These are phyloP conservation scores for Rhabdomys dilectus DNA, from an alignment of 2,113 vertebrate genomes.

Conservation along the genomic window DNA sequence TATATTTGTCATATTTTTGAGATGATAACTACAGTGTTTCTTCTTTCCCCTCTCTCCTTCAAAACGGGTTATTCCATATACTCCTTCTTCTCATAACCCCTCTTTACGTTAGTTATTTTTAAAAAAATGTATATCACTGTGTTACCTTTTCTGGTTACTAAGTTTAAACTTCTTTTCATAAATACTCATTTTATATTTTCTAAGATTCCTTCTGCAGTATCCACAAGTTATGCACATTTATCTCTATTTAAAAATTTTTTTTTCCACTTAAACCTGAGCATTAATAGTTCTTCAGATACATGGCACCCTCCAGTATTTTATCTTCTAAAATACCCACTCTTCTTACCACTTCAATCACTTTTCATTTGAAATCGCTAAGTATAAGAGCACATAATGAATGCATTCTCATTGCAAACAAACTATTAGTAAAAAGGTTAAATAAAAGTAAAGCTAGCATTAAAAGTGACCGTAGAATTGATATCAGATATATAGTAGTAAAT, in stretches of 20 bases:
- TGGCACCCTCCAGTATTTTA: not conserved
- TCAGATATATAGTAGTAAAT: not conserved
- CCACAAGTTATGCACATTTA: not conserved
- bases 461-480: not conserved
- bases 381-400: not conserved
- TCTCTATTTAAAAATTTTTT: not conserved
- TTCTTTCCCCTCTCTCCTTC: fast-evolving
- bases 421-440: not conserved
- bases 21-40: not conserved
- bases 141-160: constrained; percentile 65
- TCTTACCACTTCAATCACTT: not conserved
- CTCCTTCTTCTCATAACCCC: not conserved
- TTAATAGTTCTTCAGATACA: not conserved
- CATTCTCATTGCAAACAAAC: not conserved
- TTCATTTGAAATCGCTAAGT: not conserved
- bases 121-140: constrained; percentile 58
- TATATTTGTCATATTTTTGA: not conserved
- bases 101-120: not conserved
- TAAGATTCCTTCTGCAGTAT: not conserved
- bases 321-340: not conserved
- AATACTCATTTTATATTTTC: constrained; percentile 51
- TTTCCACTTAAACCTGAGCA: not conserved
- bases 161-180: constrained; percentile 59
- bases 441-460: not conserved
- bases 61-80: not conserved